Base-by-base conservation (phyloP, 2,113 vertebrate genomes). In the Misgurnus anguillicaudatus region DNA sequence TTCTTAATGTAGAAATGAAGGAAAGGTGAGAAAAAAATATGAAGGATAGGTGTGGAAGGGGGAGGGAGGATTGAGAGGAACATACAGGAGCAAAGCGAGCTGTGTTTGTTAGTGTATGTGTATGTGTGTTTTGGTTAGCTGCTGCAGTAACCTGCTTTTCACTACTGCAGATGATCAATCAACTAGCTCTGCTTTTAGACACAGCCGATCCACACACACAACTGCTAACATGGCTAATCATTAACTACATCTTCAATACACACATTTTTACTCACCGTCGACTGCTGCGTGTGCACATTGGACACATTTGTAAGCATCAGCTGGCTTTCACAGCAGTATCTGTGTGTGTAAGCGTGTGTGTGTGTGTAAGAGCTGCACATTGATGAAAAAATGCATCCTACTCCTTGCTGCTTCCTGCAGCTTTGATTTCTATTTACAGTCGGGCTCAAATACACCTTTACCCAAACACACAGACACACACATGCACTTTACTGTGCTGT, bases 71-170 rank as follows among this genome's bases (percentile, higher is more conserved):
- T 53, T 38, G 58, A 60, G 45, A 47, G 24, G 63, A 45, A 57
- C 67, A 64, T 55, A 75, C 7, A 19, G 68, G 74, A 63, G 80
- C 38, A 11, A 41, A 63, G 75, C 5, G 51, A 63, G 51, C 9
- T 48, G 47, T 48, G 47, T 48, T 48, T 48, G 47, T 48, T 48
- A 48, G 81, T 57, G 71, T 75, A 48, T 65, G 45, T 74, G 74
- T 66, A 36, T 74, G 74, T 66, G 60, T 67, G 51, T 61, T 76
- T 19, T 48, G 19, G 65, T 72, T 77, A 78, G 72, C 65, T 19
- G 87, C 87, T 91, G 91, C 89, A 90, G 88, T 91, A 91, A 89
- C 90, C 89, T 92, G 89, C 86, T 90, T 90, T 90, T 87, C 86
- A 85, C 81, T 82, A 88, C 85, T 89, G 85, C 81, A 83, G 86